Evolutionary conservation across 2,888 invertebrate species (phyloP).

Genomic region (Neoaliturus tenellus): DNA sequence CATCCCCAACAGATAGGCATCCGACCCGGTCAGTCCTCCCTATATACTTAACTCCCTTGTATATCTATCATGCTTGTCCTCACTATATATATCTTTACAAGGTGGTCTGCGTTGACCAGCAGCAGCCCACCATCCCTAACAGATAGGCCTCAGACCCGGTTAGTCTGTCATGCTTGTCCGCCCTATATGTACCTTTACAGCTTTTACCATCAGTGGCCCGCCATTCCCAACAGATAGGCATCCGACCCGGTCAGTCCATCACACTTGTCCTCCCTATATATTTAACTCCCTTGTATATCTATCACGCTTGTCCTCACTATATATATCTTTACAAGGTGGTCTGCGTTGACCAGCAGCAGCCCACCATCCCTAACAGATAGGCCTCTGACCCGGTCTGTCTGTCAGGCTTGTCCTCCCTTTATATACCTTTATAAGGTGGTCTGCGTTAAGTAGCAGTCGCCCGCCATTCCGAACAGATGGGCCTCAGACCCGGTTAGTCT

Average conservation of each 20-base stretch:
- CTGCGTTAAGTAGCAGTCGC: conserved; percentile 88
- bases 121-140: conserved; percentile 88
- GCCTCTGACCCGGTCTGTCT: conserved; percentile 79
- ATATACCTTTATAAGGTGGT: too few relatives aligned
- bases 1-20: conserved; percentile 88
- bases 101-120: conserved; percentile 90
- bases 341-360: conserved; percentile 88
- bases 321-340: too few relatives aligned
- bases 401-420: not conserved
- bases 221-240: conserved; percentile 87
- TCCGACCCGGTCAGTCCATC: conserved; percentile 84
- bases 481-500: conserved; percentile 83
- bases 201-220: conserved; percentile 88
- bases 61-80: too few relatives aligned
- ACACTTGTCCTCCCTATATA: too few relatives aligned
- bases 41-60: too few relatives aligned
- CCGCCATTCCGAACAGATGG: conserved; percentile 89
- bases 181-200: too few relatives aligned
- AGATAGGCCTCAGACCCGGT: conserved; percentile 87
- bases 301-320: too few relatives aligned
- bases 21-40: conserved; percentile 83
- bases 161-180: conserved; percentile 68
- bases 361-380: conserved; percentile 89
- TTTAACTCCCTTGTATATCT: too few relatives aligned
- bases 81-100: too few relatives aligned